Percentiles rank a stretch among this genome's conserved stretches.
These are phyloP conservation scores for Nomada ruficornis DNA, from an alignment of 2,888 invertebrate species.

Conservation along the genomic window DNA sequence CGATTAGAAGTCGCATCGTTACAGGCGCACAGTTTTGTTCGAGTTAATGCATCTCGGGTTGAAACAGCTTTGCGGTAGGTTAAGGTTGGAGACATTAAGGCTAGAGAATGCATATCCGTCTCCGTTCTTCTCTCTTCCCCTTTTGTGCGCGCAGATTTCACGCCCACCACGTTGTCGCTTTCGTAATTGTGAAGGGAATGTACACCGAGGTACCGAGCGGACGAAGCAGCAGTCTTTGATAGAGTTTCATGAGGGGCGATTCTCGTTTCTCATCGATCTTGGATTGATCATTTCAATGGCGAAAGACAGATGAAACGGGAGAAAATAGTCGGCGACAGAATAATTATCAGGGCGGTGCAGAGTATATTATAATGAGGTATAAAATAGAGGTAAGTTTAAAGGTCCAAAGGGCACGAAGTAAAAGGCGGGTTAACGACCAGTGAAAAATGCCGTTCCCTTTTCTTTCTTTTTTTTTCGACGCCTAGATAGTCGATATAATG, in stretches of 20 bases:
- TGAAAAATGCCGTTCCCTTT: slow-evolving; percentile 19
- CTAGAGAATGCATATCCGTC: slow-evolving; percentile 1
- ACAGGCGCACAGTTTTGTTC: slow-evolving; percentile 41
- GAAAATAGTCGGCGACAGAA: background rate
- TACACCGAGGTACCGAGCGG: background rate
- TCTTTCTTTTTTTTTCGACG: too few species aligned
- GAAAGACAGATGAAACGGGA: background rate
- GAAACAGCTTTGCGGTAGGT: slow-evolving; percentile 65
- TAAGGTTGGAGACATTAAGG: slow-evolving; percentile 61
- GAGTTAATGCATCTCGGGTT: slow-evolving; percentile 20
- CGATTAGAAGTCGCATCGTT: slow-evolving; percentile 23
- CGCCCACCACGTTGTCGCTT: slow-evolving; percentile 49
- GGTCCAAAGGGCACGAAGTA: too few species aligned
- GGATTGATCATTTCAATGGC: background rate
- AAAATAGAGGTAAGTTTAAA: too few species aligned
- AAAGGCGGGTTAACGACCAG: slow-evolving; percentile 22
- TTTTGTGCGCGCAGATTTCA: slow-evolving; percentile 59
- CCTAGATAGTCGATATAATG: slow-evolving; percentile 45
- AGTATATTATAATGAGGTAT: too few species aligned
- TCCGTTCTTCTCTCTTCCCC: background rate
- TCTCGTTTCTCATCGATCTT: background rate
- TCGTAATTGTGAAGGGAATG: slow-evolving; percentile 52
- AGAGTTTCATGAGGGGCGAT: background rate
- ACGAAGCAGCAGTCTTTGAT: slow-evolving; percentile 19
- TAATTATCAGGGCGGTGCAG: too few species aligned